A percentile compares a stretch with the other conserved stretches of the same genome.
Conservation (phyloP, 35 echinoderm and acorn worm species). For the Ophioderma brevispina region DNA sequence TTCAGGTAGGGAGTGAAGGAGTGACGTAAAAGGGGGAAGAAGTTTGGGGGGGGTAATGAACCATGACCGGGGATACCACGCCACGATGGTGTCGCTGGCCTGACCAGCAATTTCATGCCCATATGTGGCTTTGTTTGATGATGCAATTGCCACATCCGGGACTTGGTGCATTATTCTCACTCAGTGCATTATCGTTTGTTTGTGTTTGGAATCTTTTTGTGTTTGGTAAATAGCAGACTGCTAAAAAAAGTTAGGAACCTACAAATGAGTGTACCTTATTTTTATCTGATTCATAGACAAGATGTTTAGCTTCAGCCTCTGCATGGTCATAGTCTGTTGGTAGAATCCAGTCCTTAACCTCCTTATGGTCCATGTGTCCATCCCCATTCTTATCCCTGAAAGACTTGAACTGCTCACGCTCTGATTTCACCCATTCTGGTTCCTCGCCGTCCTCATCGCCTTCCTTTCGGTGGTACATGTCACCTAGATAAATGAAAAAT, state of each 20-base stretch:
- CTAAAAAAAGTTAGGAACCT: too few species aligned
- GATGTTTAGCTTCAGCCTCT: constrained; percentile 93
- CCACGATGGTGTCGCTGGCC: too few species aligned
- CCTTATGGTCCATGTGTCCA: constrained; percentile 79
- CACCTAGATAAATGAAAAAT: too few species aligned
- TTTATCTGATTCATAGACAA: constrained; percentile 84
- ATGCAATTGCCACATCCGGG: too few species aligned
- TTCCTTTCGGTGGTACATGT: constrained; percentile 80
- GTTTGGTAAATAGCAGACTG: background rate
- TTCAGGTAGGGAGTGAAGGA: too few species aligned
- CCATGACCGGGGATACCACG: too few species aligned
- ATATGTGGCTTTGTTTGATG: too few species aligned
- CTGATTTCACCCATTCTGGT: constrained; percentile 87
- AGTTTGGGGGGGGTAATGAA: background rate
- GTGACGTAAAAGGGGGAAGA: too few species aligned
- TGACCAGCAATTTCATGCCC: too few species aligned
- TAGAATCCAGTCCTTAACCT: constrained; percentile 91
- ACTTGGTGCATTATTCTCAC: background rate
- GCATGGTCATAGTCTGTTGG: constrained; percentile 96
- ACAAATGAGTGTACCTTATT: constrained; percentile 59
- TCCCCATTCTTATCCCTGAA: constrained; percentile 90
- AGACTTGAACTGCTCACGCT: constrained; percentile 82
- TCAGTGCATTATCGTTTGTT: background rate
- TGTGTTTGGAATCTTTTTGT: background rate
- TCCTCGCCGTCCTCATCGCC: constrained; percentile 39